Evolutionary conservation across 2,888 invertebrate species (phyloP), one percentile per base, ranked within the genome.

Genomic region (Molanna angustata): DNA sequence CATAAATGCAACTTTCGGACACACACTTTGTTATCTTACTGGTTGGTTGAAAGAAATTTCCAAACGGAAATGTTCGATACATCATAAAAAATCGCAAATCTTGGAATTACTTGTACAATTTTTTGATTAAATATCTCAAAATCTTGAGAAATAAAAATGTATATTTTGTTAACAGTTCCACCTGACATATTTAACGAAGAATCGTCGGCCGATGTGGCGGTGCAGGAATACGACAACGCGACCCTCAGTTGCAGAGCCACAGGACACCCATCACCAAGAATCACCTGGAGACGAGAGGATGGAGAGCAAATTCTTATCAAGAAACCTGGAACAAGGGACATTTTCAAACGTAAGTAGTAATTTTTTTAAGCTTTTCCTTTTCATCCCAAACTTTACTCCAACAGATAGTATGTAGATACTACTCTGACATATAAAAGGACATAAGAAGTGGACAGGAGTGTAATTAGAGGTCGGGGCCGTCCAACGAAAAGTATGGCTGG

Each of bases 271-370:
- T 75, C 80, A 11, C 91, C 91, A 0, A 84, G 83, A 60, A 90
- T 93, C 62, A 88, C 84, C 7, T 94, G 93, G 93, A 79, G 86
- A 60, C 73, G 90, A 44, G 90, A 90, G 65, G 87, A 88, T 65
- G 85, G 86, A 43, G 82, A 82, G 63, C 76, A 79, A 45, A 80
- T 83, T 54, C 65, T 81, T 35, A 66, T 83, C 52, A 80, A 82
- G 63, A 82, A 80, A 48, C 59, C 69, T 1, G 70, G 70, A 52
- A 69, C 67, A 41, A 65, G 72, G 1, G 75, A 76, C 56, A 61
- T 70, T 32, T 65, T 66, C 56, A 71, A 68, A 67, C 68, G 75
- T 75, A 55, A 61, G 60, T 47, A 20, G 3, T 21, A 14, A 46
- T 46, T 33, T 35, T 21, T 7, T 27, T 27, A n/a, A n/a, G n/a